Conservation (phyloP, 2,888 invertebrate species). For the Drosophila diplacantha region DNA sequence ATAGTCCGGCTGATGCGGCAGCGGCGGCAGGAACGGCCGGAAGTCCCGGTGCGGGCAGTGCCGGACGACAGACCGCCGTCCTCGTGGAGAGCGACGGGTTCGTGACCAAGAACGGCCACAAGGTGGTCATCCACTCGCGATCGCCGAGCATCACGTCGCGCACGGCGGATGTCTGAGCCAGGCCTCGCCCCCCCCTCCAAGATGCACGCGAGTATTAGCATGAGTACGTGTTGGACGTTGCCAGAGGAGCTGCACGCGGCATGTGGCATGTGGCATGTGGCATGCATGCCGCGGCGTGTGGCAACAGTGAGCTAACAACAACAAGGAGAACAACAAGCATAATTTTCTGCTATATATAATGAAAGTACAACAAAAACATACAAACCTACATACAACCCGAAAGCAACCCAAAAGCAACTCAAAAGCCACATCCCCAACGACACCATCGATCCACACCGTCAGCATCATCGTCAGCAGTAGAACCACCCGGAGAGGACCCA, state of each 20-base stretch:
- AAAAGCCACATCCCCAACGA: conserved; percentile 8
- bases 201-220: conserved; percentile 77
- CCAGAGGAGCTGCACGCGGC: conserved; percentile 53
- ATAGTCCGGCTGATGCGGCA: conserved; percentile 61
- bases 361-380: conserved; percentile 19
- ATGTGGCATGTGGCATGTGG: conserved; percentile 56
- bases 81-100: conserved; percentile 90
- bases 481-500: conserved; percentile 15
- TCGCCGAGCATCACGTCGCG: conserved; percentile 90
- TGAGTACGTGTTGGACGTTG: conserved; percentile 49
- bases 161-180: conserved; percentile 91
- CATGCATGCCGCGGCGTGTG: conserved; percentile 29
- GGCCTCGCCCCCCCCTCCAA: conserved; percentile 85
- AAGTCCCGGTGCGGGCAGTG: conserved; percentile 80
- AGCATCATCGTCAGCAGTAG: conserved; percentile 17
- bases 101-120: conserved; percentile 91
- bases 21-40: conserved; percentile 58
- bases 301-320: conserved; percentile 53
- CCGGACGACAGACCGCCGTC: conserved; percentile 86
- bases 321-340: conserved; percentile 65
- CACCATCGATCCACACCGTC: conserved; percentile 4
- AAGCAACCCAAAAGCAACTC: conserved; percentile 21
- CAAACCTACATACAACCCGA: conserved; percentile 7
- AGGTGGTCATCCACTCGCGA: conserved; percentile 92
- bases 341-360: conserved; percentile 63